A percentile compares a stretch with the other conserved stretches of the same genome.
Conservation (phyloP, 2,797 vertebrate species). For the Rhodeus uyekii region DNA sequence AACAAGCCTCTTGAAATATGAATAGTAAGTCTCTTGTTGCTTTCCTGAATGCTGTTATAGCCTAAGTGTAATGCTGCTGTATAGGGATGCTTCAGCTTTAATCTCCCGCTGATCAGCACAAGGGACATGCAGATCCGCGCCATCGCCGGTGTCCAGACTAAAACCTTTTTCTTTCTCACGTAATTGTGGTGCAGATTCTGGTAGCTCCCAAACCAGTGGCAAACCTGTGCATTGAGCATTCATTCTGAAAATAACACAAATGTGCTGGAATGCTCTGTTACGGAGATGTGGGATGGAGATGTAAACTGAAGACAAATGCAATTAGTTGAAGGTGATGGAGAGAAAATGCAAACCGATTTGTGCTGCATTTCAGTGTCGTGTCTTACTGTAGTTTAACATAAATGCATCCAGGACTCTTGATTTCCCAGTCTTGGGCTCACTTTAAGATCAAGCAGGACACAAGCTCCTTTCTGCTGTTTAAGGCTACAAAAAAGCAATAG, state of each 20-base stretch:
- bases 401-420: conserved; percentile 53
- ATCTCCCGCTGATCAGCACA: conserved; percentile 53
- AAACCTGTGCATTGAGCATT: conserved; percentile 14
- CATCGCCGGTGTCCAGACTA: neutral
- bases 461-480: conserved; percentile 22
- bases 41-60: neutral
- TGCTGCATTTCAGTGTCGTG: conserved; percentile 37
- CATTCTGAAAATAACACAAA: neutral
- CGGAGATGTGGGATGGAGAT: conserved; percentile 50
- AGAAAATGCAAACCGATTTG: conserved; percentile 62
- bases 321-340: conserved; percentile 57
- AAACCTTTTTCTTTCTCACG: conserved; percentile 36
- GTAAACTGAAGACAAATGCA: conserved; percentile 49
- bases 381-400: conserved; percentile 20
- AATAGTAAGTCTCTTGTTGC: conserved; percentile 42
- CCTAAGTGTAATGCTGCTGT: neutral
- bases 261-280: conserved; percentile 40
- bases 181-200: conserved; percentile 14
- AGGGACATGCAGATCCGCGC: conserved; percentile 47
- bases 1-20: conserved; percentile 58
- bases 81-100: conserved; percentile 51
- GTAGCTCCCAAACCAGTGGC: conserved; percentile 25
- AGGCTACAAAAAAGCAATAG: conserved; percentile 21
- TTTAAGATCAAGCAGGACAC: conserved; percentile 47
- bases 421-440: conserved; percentile 3